A percentile compares a stretch with the other conserved stretches of the same genome.
Evolutionary conservation across 2,888 invertebrate genomes (phyloP).

Genomic region (Zootermopsis nevadensis): DNA sequence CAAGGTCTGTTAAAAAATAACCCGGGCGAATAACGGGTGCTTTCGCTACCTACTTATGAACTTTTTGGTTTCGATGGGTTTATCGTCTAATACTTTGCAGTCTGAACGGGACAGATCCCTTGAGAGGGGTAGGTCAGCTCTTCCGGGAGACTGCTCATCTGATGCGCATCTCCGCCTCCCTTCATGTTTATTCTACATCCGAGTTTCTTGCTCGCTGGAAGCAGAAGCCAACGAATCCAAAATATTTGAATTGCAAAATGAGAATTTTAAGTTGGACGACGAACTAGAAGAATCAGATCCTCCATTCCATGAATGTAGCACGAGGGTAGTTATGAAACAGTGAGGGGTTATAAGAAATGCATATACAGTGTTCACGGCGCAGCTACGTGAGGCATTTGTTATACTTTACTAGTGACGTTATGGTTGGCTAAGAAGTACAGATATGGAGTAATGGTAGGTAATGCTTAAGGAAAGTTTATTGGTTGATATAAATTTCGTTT

Average conservation of each 20-base stretch:
- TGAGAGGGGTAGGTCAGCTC: not conserved
- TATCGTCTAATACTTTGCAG: not conserved
- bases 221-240: constrained; percentile 13
- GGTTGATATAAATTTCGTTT: not conserved
- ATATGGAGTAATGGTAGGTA: not conserved
- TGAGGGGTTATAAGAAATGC: not conserved
- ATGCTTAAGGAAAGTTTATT: not conserved
- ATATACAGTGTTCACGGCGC: not conserved
- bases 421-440: not conserved
- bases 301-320: not conserved
- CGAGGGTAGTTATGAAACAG: not conserved
- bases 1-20: no score
- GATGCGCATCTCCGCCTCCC: not conserved
- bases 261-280: not conserved
- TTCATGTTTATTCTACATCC: not conserved
- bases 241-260: constrained; percentile 13
- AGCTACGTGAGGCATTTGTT: not conserved
- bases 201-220: not conserved
- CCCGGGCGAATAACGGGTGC: no score
- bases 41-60: not conserved
- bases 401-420: not conserved
- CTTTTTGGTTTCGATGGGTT: not conserved
- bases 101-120: not conserved
- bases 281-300: constrained; percentile 2
- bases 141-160: not conserved